Evolutionary conservation across 2,888 invertebrate species (phyloP).

Genomic region (Diplolepis rosae): DNA sequence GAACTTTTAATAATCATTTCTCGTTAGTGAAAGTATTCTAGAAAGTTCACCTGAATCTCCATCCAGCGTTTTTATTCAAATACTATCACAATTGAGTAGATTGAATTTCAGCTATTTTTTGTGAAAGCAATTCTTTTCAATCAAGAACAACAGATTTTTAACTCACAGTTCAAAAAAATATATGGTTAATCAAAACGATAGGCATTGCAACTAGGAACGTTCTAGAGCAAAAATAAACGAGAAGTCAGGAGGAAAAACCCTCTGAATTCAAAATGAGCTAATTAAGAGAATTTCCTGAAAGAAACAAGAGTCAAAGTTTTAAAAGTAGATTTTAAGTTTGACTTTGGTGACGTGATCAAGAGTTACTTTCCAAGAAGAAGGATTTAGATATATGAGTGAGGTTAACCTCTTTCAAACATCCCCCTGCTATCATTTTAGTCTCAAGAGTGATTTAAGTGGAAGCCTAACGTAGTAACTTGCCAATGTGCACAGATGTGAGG

Average conservation of each 20-base stretch:
- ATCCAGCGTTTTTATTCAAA: conserved; percentile 7
- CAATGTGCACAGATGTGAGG: conserved; percentile 71
- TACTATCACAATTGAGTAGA: background rate
- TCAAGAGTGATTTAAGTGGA: conserved; percentile 68
- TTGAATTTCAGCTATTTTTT: conserved; percentile 2
- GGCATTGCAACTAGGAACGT: too few species aligned
- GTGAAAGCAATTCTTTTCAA: background rate
- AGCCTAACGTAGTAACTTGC: conserved; percentile 69
- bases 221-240: too few species aligned
- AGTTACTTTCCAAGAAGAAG: conserved; percentile 23
- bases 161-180: background rate
- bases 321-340: background rate
- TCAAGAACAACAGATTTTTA: background rate
- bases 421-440: conserved; percentile 46
- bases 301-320: background rate
- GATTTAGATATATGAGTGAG: conserved; percentile 23
- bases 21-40: conserved; percentile 50
- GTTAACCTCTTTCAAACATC: conserved; percentile 29
- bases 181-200: background rate
- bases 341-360: conserved; percentile 8
- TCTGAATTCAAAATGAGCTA: background rate
- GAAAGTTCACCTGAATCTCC: conserved; percentile 18
- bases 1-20: conserved; percentile 46
- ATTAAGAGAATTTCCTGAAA: background rate
- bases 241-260: background rate